These are phyloP conservation scores for Cynocephalus volans DNA, from an alignment of 2,113 vertebrate genomes.

Conservation along the genomic window DNA sequence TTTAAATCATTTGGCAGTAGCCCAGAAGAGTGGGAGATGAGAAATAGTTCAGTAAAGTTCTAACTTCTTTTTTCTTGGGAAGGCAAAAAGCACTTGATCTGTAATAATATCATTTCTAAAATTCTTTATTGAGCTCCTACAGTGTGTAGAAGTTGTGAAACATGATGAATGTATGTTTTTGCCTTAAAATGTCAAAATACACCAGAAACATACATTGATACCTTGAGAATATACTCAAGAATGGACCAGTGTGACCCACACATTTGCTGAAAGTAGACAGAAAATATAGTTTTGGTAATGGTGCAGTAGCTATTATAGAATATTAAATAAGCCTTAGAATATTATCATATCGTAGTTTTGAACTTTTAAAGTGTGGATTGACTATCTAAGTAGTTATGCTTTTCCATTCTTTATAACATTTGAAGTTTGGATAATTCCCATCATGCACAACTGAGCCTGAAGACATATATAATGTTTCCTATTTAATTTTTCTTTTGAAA, in stretches of 20 bases:
- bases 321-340: slow-evolving; percentile 33
- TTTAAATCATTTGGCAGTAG: neutral
- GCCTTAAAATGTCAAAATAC: neutral
- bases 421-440: slow-evolving; percentile 26
- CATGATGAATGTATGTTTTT: slow-evolving; percentile 23
- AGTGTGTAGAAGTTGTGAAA: slow-evolving; percentile 21
- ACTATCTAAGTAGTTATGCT: neutral
- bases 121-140: neutral
- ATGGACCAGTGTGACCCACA: neutral
- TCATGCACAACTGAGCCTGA: neutral
- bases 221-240: neutral
- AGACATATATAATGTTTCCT: slow-evolving; percentile 3
- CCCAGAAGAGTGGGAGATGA: neutral
- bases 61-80: slow-evolving; percentile 2
- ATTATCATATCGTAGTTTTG: neutral
- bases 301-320: neutral
- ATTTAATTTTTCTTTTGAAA: slow-evolving; percentile 59
- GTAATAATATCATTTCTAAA: slow-evolving; percentile 45
- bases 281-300: slow-evolving; percentile 1
- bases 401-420: slow-evolving; percentile 45
- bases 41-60: neutral
- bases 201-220: neutral
- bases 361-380: slow-evolving; percentile 38
- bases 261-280: neutral
- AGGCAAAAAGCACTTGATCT: neutral